Base-by-base conservation (phyloP, 2,797 vertebrate genomes). In the Remorina albescens region DNA sequence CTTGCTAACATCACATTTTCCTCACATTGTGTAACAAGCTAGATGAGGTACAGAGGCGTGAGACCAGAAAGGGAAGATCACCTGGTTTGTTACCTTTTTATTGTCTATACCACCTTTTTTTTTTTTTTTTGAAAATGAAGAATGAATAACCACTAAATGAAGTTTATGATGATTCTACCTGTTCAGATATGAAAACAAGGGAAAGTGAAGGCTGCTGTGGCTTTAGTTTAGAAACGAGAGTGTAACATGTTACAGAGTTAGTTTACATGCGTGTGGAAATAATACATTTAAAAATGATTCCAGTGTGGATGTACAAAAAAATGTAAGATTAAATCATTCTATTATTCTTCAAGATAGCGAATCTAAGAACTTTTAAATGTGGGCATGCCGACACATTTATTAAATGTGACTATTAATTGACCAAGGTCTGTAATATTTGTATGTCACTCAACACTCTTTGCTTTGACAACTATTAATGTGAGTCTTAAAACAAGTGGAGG, bases 141-240 rank as follows among this genome's bases (percentile, higher is more conserved):
- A 89, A 81, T 87, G 72, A 92, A 92, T 95, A 96, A 96, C 96
- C 96, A 96, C 96, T 97, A 95, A 94, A 69, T 82, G 67, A 84
- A 90, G 90, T 81, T 85, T 68, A 80, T 75, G 62, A 86, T 71
- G 64, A 83, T 81, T 86, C 90, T 92, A 86, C 92, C 90, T 82
- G 82, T 76, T 83, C 37, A n/a, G 50, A 83, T 73, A 74, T 80
- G 75, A 84, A 88, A 80, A 76, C 6, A 15, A 82, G 75, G 62
- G 58, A 77, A 64, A 53, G 30, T 53, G 76, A 87, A 83, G 86
- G 76, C 84, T 81, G 88, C 84, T 65, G 81, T 71, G 87, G 79
- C 62, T 54, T n/a, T 84, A 80, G 81, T 71, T 55, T 89, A 90
- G 86, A 78, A 82, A 65, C 72, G 87, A 83, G 86, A 70, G 87